phyloP scores from a whole-genome alignment of 1,140 invertebrate species.

The Campoletis sonorensis region DNA sequence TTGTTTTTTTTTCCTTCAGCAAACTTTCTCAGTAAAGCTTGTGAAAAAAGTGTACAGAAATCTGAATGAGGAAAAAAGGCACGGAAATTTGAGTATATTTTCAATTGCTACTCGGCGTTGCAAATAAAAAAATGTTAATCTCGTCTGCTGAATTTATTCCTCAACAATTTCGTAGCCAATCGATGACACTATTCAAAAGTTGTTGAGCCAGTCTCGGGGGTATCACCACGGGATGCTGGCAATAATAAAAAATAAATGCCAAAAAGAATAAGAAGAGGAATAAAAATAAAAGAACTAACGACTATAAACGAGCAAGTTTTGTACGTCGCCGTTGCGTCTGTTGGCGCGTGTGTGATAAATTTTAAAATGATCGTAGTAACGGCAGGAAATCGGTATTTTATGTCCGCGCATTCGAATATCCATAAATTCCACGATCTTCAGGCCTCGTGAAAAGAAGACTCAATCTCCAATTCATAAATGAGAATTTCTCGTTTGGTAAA shows the following conservation, averaged over 20 bases:
- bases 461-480: constrained; percentile 1
- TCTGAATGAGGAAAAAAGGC: too few species aligned
- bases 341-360: constrained; percentile 1
- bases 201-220: not conserved
- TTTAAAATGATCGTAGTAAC: constrained; percentile 3
- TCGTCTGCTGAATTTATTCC: not conserved
- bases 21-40: too few species aligned
- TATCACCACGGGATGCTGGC: not conserved
- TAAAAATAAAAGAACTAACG: not conserved
- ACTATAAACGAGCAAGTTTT: not conserved
- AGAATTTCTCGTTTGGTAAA: not conserved
- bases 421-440: not conserved
- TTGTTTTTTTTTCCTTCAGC: too few species aligned
- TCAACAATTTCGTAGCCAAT: not conserved
- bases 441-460: not conserved
- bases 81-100: too few species aligned
- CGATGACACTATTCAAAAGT: constrained; percentile 8
- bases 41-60: not conserved
- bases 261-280: not conserved
- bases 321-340: not conserved
- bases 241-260: not conserved
- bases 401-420: constrained; percentile 8
- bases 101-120: too few species aligned
- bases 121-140: too few species aligned
- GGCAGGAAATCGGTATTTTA: constrained; percentile 14